A percentile compares a stretch with the other conserved stretches of the same genome.
These are phyloP conservation scores for Drosophila obscura DNA, from an alignment of 1,140 invertebrate genomes.

Conservation along the genomic window DNA sequence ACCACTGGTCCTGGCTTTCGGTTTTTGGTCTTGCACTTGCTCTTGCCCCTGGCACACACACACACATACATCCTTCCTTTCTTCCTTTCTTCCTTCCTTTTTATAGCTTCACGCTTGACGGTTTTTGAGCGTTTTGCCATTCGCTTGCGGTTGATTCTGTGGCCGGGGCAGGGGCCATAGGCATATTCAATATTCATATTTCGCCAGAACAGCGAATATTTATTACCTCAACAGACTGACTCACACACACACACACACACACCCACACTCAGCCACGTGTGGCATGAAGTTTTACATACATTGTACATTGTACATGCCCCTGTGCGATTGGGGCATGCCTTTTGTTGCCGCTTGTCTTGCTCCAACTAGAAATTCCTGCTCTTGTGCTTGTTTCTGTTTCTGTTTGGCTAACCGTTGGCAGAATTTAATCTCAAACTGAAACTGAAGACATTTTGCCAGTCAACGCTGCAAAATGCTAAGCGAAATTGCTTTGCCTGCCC, in stretches of 20 bases:
- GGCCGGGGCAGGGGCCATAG: slow-evolving; percentile 36
- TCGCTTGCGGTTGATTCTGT: slow-evolving; percentile 48
- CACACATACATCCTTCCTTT: slow-evolving; percentile 9
- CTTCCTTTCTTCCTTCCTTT: neutral
- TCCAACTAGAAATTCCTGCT: slow-evolving; percentile 53
- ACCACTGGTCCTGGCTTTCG: slow-evolving; percentile 5
- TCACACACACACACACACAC: slow-evolving; percentile 2
- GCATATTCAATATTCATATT: slow-evolving; percentile 79
- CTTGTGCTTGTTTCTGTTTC: slow-evolving; percentile 28
- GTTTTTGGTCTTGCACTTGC: neutral
- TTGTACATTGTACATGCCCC: too few relatives aligned
- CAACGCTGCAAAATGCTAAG: slow-evolving; percentile 51
- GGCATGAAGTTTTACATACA: too few relatives aligned
- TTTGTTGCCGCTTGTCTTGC: too few relatives aligned
- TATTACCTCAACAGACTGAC: slow-evolving; percentile 44
- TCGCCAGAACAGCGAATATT: slow-evolving; percentile 54
- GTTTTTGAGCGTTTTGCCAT: slow-evolving; percentile 5
- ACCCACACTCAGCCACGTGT: too few relatives aligned
- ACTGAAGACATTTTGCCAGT: slow-evolving; percentile 69
- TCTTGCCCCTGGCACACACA: too few relatives aligned
- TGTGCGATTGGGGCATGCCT: too few relatives aligned
- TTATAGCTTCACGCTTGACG: slow-evolving; percentile 16
- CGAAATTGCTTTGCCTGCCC: slow-evolving; percentile 72
- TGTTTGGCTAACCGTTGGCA: slow-evolving; percentile 65
- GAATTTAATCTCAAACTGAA: slow-evolving; percentile 80